Conservation (phyloP, 2,797 vertebrate species). For the Sebastes vulpes region DNA sequence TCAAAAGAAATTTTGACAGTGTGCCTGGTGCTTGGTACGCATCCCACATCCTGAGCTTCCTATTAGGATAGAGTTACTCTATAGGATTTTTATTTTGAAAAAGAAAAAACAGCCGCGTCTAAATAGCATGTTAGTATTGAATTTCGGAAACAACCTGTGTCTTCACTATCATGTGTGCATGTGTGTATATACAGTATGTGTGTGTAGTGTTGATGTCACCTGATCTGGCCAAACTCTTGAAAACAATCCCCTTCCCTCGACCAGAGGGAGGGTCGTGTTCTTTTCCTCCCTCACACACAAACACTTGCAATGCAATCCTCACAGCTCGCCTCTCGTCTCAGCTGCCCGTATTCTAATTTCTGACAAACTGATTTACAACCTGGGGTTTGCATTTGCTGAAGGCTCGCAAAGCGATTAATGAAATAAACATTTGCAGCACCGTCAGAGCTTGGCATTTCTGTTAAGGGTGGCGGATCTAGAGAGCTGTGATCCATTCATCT, state of each 20-base stretch:
- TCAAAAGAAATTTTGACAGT: too few species aligned
- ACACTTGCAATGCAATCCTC: constrained; percentile 48
- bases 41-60: not conserved
- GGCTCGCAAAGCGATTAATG: not conserved
- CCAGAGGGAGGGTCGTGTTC: constrained; percentile 45
- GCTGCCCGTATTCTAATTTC: constrained; percentile 4
- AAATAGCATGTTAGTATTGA: too few species aligned
- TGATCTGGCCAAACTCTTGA: constrained; percentile 55
- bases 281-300: constrained; percentile 48
- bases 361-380: not conserved
- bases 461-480: not conserved
- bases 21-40: not conserved
- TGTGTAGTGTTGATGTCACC: constrained; percentile 33
- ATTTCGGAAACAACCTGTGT: not conserved
- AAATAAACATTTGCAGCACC: constrained; percentile 30
- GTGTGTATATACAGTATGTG: not conserved
- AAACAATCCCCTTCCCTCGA: constrained; percentile 63
- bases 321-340: constrained; percentile 7
- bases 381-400: not conserved
- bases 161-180: not conserved
- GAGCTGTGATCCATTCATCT: constrained; percentile 19
- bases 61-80: not conserved
- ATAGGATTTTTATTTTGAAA: not conserved
- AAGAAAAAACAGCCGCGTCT: too few species aligned
- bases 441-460: constrained; percentile 10